Percentiles rank a stretch among this genome's conserved stretches.
Evolutionary conservation across 1,140 invertebrate genomes (phyloP).

Genomic region (Drosophila fuyamai): DNA sequence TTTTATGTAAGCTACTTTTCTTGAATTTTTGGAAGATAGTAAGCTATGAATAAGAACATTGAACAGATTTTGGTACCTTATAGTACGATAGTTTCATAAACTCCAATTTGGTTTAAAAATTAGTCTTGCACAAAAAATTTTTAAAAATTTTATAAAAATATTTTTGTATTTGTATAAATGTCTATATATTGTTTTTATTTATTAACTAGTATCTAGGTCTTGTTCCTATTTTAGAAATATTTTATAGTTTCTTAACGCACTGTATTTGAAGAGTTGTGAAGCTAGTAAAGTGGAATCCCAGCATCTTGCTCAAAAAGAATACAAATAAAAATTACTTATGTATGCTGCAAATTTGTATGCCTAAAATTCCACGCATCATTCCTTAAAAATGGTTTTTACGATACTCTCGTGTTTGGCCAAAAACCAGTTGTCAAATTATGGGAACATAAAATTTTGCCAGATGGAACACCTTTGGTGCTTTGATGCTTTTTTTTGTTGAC

Average conservation of each 20-base stretch:
- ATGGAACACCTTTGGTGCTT: constrained; percentile 32
- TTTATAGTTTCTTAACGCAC: neutral
- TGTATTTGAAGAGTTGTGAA: neutral
- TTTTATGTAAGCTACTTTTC: too few species aligned
- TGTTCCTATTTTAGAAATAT: too few species aligned
- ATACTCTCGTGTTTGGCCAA: constrained; percentile 19
- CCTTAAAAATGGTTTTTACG: constrained; percentile 23
- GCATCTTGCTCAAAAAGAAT: neutral
- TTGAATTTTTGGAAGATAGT: too few species aligned
- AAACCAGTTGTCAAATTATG: constrained; percentile 45
- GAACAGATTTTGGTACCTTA: too few species aligned
- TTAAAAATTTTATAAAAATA: too few species aligned
- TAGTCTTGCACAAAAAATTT: too few species aligned
- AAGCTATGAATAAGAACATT: too few species aligned
- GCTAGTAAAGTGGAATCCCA: neutral
- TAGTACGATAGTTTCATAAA: too few species aligned
- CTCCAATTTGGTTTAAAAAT: too few species aligned
- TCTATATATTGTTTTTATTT: too few species aligned
- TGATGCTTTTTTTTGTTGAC: constrained; percentile 2
- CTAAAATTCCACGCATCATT: constrained; percentile 26
- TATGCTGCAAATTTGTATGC: constrained; percentile 19
- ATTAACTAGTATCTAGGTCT: too few species aligned
- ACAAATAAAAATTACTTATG: neutral
- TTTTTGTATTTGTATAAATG: too few species aligned
- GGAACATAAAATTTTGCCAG: constrained; percentile 23